Conservation (phyloP, 2,888 invertebrate genomes). For the Eumerus sabulonum region DNA sequence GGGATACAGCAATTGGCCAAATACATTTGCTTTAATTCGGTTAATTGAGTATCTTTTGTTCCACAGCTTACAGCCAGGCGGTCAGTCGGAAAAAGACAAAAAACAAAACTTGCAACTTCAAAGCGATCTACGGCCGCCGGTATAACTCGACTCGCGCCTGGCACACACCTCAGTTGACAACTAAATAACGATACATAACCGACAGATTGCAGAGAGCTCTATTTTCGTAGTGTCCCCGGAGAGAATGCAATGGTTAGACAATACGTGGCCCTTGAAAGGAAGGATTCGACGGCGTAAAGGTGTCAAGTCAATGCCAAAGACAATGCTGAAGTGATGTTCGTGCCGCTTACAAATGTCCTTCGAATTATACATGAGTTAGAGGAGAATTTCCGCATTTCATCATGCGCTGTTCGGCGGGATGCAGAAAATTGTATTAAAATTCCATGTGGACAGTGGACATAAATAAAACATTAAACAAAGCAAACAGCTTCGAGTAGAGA, state of each 20-base stretch:
- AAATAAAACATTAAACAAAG: conserved; percentile 69
- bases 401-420: conserved; percentile 30
- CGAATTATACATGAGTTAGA: conserved; percentile 63
- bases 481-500: neutral
- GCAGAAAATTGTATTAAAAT: conserved; percentile 64
- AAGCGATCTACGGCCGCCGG: conserved; percentile 3
- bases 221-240: conserved; percentile 55
- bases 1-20: conserved; percentile 68
- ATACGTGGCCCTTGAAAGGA: conserved; percentile 27
- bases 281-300: conserved; percentile 44
- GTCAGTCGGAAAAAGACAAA: neutral
- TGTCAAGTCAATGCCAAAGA: conserved; percentile 31
- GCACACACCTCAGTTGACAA: conserved; percentile 50
- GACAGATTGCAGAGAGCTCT: conserved; percentile 34
- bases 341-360: conserved; percentile 52
- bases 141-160: too few species aligned
- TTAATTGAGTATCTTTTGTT: conserved; percentile 67
- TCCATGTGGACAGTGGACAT: conserved; percentile 55
- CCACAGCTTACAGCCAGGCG: conserved; percentile 21
- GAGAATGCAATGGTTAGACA: conserved; percentile 17
- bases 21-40: conserved; percentile 68
- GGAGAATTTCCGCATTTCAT: conserved; percentile 65
- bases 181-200: conserved; percentile 50
- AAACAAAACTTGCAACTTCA: conserved; percentile 42
- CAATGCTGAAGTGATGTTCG: too few species aligned